phyloP scores from a whole-genome alignment of 2,888 invertebrate genomes.

The Drosophila demipolita region DNA sequence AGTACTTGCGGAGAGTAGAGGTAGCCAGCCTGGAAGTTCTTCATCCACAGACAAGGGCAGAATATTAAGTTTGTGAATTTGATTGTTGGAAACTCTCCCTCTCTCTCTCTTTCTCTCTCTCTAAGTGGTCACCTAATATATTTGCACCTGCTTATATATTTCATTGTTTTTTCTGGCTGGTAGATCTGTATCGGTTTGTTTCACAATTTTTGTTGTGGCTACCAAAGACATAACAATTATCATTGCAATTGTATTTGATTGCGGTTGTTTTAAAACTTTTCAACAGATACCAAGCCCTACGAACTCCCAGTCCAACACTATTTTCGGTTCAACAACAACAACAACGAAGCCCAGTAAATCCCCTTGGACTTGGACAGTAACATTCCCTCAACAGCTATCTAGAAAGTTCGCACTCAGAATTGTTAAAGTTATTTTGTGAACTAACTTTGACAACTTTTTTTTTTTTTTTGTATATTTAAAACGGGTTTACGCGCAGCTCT shows the following conservation, averaged over 20 bases:
- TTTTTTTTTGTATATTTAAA: constrained; percentile 70
- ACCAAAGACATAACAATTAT: constrained; percentile 61
- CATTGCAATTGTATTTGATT: constrained; percentile 59
- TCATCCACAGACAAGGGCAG: constrained; percentile 4
- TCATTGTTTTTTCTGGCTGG: not conserved
- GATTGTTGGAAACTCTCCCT: constrained; percentile 4
- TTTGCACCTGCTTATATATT: constrained; percentile 1
- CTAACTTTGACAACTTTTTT: constrained; percentile 66
- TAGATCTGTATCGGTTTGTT: constrained; percentile 4
- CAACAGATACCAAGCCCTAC: constrained; percentile 29
- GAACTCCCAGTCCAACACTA: constrained; percentile 25
- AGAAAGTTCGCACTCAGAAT: constrained; percentile 42
- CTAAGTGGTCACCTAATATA: constrained; percentile 33
- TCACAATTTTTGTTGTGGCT: constrained; percentile 17
- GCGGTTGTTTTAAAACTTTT: constrained; percentile 49
- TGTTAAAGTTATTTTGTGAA: constrained; percentile 61
- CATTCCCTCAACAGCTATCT: constrained; percentile 27
- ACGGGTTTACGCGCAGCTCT: constrained; percentile 50
- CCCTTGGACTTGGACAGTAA: constrained; percentile 23
- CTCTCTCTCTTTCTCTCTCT: not conserved
- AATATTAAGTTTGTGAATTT: constrained; percentile 10
- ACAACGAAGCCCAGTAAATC: constrained; percentile 24
- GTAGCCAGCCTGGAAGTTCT: not conserved
- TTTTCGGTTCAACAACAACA: constrained; percentile 49
- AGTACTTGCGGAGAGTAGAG: constrained; percentile 30